Percentiles rank a stretch among this genome's conserved stretches.
phyloP scores from a whole-genome alignment of 1,140 invertebrate genomes.

The Drosophila kepulauana region DNA sequence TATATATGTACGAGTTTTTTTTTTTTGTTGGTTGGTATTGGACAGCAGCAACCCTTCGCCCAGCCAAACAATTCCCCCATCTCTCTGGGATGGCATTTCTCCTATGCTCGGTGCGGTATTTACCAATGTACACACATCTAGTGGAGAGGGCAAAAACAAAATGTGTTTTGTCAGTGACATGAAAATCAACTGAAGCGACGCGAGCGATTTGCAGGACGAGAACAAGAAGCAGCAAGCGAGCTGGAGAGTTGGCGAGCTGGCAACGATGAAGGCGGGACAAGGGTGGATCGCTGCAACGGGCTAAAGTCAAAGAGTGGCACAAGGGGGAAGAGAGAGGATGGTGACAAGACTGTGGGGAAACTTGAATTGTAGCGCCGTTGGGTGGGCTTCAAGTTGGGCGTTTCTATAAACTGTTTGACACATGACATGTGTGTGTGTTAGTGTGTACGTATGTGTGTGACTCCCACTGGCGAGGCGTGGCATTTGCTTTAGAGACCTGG shows the following conservation, averaged over 20 bases:
- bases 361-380: conserved; percentile 20
- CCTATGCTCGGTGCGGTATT: conserved; percentile 47
- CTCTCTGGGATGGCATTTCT: background rate
- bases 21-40: conserved; percentile 2
- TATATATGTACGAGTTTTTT: background rate
- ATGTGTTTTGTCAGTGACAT: conserved; percentile 77
- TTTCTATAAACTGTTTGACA: conserved; percentile 69
- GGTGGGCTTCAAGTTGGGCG: conserved; percentile 26
- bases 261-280: background rate
- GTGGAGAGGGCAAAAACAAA: conserved; percentile 49
- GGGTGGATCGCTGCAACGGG: conserved; percentile 4
- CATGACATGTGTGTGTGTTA: conserved; percentile 28
- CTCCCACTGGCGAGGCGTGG: conserved; percentile 41
- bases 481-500: conserved; percentile 34
- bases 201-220: conserved; percentile 58
- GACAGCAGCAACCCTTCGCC: background rate
- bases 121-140: conserved; percentile 54
- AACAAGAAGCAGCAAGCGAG: conserved; percentile 5
- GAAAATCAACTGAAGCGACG: conserved; percentile 75
- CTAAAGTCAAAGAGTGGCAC: background rate
- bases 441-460: background rate
- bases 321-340: background rate
- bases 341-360: too few relatives aligned
- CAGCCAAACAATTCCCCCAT: conserved; percentile 9
- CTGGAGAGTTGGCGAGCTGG: too few relatives aligned